Conservation (phyloP, 2,797 vertebrate species). For the Saxicola maurus region DNA sequence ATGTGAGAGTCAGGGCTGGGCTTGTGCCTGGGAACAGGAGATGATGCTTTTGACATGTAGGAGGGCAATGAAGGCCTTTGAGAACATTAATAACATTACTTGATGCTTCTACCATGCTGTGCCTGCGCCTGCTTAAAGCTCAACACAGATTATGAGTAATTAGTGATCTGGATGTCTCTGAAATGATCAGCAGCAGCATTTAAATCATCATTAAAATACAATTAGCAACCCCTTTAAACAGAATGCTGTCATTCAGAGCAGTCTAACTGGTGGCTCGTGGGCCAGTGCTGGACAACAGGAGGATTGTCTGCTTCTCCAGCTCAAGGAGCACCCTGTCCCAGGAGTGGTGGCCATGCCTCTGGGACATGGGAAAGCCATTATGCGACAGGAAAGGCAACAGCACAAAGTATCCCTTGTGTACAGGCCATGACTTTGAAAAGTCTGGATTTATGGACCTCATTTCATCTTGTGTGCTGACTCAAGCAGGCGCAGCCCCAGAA, state of each 20-base stretch:
- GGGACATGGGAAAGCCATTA: neutral
- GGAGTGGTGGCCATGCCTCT: neutral
- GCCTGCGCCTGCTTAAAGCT: neutral
- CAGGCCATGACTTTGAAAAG: neutral
- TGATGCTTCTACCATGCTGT: neutral
- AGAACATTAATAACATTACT: neutral
- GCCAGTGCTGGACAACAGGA: neutral
- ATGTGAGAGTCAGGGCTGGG: neutral
- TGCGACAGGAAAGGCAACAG: neutral
- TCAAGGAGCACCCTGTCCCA: neutral
- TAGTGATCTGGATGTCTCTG: neutral
- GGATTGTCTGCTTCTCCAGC: neutral
- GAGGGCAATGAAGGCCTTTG: neutral
- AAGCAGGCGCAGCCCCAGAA: neutral
- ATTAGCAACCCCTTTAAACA: neutral
- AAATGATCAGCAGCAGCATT: neutral
- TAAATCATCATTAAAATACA: neutral
- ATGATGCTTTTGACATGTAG: neutral
- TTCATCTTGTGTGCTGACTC: neutral
- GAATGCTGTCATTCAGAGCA: neutral
- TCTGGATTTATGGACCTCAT: neutral
- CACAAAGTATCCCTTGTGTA: slow-evolving; percentile 25
- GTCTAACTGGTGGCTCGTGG: neutral
- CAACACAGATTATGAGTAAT: neutral
- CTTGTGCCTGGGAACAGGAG: neutral